Percentiles rank a stretch among this genome's conserved stretches.
Conservation (phyloP, 2,797 vertebrate species). For the Melanotaenia boesemani region DNA sequence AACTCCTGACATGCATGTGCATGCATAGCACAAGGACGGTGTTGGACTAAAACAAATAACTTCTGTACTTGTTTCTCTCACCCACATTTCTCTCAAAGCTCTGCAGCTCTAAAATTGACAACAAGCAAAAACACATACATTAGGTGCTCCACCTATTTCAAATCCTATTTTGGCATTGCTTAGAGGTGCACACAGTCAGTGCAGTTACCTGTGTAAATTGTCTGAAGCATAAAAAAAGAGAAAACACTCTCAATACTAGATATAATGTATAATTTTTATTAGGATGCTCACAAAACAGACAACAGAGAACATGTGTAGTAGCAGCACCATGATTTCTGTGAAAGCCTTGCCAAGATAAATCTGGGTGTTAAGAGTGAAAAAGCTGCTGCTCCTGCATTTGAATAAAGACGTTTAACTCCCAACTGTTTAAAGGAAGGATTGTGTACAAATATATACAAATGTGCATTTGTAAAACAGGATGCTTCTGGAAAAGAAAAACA, state of each 20-base stretch:
- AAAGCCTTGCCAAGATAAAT: constrained; percentile 16
- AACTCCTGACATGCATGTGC: constrained; percentile 1
- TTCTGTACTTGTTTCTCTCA: not conserved
- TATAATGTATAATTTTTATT: not conserved
- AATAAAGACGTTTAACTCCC: not conserved
- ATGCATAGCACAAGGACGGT: not conserved
- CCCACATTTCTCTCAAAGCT: not conserved
- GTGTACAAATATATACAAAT: not conserved
- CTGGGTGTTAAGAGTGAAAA: constrained; percentile 3
- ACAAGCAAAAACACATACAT: not conserved
- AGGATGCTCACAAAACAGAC: not conserved
- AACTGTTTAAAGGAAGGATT: not conserved
- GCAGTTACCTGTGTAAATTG: not conserved
- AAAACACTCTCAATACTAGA: not conserved
- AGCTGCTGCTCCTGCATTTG: not conserved
- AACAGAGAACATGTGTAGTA: constrained; percentile 1
- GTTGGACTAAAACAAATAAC: constrained; percentile 4
- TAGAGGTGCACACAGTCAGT: not conserved
- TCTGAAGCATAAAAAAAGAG: constrained; percentile 3
- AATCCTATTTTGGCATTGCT: too few species aligned
- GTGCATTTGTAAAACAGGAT: not conserved
- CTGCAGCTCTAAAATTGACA: not conserved
- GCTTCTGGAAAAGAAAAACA: not conserved
- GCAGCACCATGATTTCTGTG: constrained; percentile 4
- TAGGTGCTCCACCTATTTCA: not conserved